Evolutionary conservation across 2,888 invertebrate species (phyloP).

Genomic region (Cheilosia scutellata): DNA sequence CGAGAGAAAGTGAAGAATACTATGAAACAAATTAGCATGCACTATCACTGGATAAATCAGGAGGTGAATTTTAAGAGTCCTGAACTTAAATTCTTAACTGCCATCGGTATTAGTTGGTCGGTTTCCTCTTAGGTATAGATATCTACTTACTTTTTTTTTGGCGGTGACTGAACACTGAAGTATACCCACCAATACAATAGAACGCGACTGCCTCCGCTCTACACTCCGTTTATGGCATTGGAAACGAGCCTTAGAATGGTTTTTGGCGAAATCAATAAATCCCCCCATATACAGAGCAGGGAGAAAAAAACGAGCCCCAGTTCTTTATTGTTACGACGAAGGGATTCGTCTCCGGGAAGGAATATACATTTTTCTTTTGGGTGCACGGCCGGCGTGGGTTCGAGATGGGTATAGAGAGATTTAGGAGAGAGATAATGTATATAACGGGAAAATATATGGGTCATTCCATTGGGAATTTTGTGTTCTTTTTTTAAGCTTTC

Average conservation of each 20-base stretch:
- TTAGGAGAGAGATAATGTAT: slow-evolving; percentile 76
- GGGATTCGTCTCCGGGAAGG: slow-evolving; percentile 73
- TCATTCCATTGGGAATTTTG: slow-evolving; percentile 83
- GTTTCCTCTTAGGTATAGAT: slow-evolving; percentile 26
- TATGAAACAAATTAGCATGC: slow-evolving; percentile 28
- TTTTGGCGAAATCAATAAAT: slow-evolving; percentile 76
- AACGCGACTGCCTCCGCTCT: background rate
- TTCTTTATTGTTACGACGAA: slow-evolving; percentile 69
- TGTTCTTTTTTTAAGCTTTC: slow-evolving; percentile 47
- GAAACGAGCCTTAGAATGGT: slow-evolving; percentile 72
- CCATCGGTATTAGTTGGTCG: slow-evolving; percentile 27
- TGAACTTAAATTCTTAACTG: slow-evolving; percentile 62
- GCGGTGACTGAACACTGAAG: slow-evolving; percentile 35
- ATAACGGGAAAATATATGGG: slow-evolving; percentile 80
- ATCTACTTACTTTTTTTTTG: background rate
- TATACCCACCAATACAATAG: slow-evolving; percentile 48
- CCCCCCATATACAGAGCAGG: slow-evolving; percentile 24
- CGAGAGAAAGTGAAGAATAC: slow-evolving; percentile 51
- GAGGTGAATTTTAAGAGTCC: slow-evolving; percentile 64
- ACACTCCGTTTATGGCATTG: slow-evolving; percentile 58
- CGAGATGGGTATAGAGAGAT: slow-evolving; percentile 67
- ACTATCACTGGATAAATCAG: slow-evolving; percentile 54
- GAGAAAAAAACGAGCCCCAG: slow-evolving; percentile 21
- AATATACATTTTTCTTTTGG: slow-evolving; percentile 68
- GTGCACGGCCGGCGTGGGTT: slow-evolving; percentile 20